Evolutionary conservation across 2,888 invertebrate species (phyloP).

Genomic region (Chromoteleia sp.): DNA sequence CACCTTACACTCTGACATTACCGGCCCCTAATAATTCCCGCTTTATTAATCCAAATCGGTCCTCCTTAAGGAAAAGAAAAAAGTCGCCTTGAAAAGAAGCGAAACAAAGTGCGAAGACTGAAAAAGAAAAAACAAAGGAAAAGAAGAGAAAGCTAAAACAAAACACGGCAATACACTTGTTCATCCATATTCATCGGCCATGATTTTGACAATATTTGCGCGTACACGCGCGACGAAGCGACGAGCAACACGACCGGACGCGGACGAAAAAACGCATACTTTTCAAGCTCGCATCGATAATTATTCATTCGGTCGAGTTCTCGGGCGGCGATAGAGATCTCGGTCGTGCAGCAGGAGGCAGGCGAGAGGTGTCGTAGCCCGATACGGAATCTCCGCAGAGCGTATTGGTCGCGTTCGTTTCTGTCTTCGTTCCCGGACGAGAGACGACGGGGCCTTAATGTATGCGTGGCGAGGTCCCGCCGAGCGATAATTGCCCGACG

Average conservation of each 20-base stretch:
- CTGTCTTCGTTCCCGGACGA: conserved; percentile 53
- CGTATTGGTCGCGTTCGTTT: conserved; percentile 64
- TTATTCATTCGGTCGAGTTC: conserved; percentile 81
- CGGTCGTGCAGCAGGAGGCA: conserved; percentile 76
- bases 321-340: conserved; percentile 79
- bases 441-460: conserved; percentile 72
- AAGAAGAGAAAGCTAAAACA: conserved; percentile 6
- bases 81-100: no score
- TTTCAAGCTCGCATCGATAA: conserved; percentile 77
- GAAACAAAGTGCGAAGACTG: not conserved
- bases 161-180: conserved; percentile 9
- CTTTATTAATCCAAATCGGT: not conserved
- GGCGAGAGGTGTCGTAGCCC: conserved; percentile 78
- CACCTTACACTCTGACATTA: not conserved
- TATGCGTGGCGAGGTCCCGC: conserved; percentile 76
- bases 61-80: no score
- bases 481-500: conserved; percentile 82
- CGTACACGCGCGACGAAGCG: conserved; percentile 21
- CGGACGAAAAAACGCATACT: conserved; percentile 42
- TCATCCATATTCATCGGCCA: conserved; percentile 56
- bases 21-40: conserved; percentile 2
- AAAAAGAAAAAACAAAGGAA: not conserved
- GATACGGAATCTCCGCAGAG: conserved; percentile 75
- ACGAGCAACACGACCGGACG: conserved; percentile 18
- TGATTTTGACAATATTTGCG: conserved; percentile 53